Evolutionary conservation across 2,797 vertebrate genomes (phyloP), one percentile per base, ranked within the genome.

Genomic region (Pipistrellus nathusii): DNA sequence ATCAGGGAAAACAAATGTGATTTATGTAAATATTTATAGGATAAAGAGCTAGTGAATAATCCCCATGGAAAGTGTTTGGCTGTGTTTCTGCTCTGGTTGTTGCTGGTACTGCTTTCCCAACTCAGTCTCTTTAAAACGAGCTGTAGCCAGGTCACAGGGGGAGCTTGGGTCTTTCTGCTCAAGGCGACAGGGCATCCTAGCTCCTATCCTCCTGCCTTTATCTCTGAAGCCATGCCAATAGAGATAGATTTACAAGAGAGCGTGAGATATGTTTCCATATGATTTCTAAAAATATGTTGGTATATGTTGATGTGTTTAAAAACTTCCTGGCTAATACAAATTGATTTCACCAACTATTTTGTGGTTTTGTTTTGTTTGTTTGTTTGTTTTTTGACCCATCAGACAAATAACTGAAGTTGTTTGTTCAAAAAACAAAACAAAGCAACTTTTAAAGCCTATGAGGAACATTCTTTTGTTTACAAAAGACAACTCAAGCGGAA

Each of bases 391-490:
- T 83, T 80, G 15, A 0, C 66, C 82, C 9, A 46, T 59, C 75
- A 21, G 23, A 46, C 21, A 38, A 62, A 25, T 15, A 71, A n/a
- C 57, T 87, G 27, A 82, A 76, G 10, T 72, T 66, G 4, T 80
- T 46, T 5, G 6, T 85, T 68, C 8, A 15, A 55, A 55, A 55
- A 53, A 76, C 35, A 23, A 21, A 69, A 35, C 6, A 35, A 68
- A 20, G 35, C 35, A 38, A 72, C 38, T 30, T 73, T 66, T 48
- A 75, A 88, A 91, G 18, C 3, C 3, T 21, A 41, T 6, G 8
- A 66, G 66, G 13, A 44, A 76, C 38, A 75, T 57, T 46, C 0
- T 64, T 91, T 75, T 76, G 44, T 48, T 91, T 93, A 44, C 30
- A 76, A 93, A 72, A 71, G n/a, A 78, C 2, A 88, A 4, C 8